phyloP scores from a whole-genome alignment of 2,888 invertebrate genomes.

The Drosophila neonasuta region DNA sequence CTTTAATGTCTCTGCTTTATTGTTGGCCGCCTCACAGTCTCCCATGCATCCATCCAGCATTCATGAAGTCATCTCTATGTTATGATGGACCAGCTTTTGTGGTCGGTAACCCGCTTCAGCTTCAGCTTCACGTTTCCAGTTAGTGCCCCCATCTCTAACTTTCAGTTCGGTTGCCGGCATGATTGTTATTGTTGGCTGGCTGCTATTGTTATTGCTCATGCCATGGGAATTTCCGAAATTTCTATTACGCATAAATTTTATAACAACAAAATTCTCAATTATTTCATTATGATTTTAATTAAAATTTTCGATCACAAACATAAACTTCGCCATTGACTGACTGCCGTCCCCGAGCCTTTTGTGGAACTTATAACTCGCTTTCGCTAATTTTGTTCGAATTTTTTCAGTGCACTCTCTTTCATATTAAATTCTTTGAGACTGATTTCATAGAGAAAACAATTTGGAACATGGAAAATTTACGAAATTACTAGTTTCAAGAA shows the following conservation, averaged over 20 bases:
- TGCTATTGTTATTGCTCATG: conserved; percentile 61
- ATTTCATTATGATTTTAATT: conserved; percentile 79
- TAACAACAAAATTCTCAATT: conserved; percentile 74
- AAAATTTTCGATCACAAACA: conserved; percentile 68
- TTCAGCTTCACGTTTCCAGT: neutral
- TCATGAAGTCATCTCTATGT: conserved; percentile 36
- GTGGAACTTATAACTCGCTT: conserved; percentile 16
- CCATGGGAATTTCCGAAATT: conserved; percentile 67
- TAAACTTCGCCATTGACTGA: conserved; percentile 40
- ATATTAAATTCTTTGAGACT: conserved; percentile 26
- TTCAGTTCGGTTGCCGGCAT: conserved; percentile 20
- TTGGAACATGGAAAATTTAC: conserved; percentile 2
- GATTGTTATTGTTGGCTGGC: conserved; percentile 54
- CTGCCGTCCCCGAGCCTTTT: conserved; percentile 16
- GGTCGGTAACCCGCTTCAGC: conserved; percentile 36
- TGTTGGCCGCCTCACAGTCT: conserved; percentile 39
- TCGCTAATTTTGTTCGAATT: conserved; percentile 18
- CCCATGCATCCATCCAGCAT: neutral
- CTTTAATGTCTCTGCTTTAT: conserved; percentile 73
- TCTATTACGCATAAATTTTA: conserved; percentile 67
- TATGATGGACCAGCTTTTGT: conserved; percentile 60
- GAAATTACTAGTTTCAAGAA: conserved; percentile 1
- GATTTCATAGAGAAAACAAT: conserved; percentile 1
- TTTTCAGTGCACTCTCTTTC: conserved; percentile 15
- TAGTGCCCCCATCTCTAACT: neutral